Evolutionary conservation across 2,797 vertebrate genomes (phyloP).

Genomic region (Lacerta agilis): DNA sequence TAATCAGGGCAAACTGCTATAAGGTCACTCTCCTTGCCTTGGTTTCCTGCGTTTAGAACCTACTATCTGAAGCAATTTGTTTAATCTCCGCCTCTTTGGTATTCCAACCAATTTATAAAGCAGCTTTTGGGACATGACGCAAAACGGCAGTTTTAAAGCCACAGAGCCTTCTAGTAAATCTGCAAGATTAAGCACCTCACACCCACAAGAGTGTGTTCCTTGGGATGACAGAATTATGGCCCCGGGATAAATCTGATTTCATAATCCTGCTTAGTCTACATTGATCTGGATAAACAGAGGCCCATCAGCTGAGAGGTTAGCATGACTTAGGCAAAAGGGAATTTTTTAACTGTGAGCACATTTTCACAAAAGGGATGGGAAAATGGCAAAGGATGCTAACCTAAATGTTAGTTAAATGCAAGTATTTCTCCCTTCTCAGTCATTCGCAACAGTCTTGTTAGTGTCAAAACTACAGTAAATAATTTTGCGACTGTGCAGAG

Average conservation of each 20-base stretch:
- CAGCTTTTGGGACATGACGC: slow-evolving; percentile 72
- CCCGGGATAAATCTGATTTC: slow-evolving; percentile 69
- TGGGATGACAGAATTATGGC: slow-evolving; percentile 59
- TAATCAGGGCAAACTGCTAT: slow-evolving; percentile 12
- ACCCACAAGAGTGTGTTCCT: slow-evolving; percentile 61
- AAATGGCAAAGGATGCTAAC: slow-evolving; percentile 51
- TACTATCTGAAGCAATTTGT: slow-evolving; percentile 49
- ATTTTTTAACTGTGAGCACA: slow-evolving; percentile 18
- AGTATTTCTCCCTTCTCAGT: slow-evolving; percentile 57
- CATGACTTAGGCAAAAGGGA: slow-evolving; percentile 45
- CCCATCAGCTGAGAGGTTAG: slow-evolving; percentile 43
- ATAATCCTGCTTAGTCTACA: slow-evolving; percentile 74
- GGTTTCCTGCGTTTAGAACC: slow-evolving; percentile 37
- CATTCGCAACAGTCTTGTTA: slow-evolving; percentile 28
- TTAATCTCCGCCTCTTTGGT: slow-evolving; percentile 60
- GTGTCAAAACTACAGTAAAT: not conserved
- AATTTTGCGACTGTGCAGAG: not conserved
- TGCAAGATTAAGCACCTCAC: slow-evolving; percentile 74
- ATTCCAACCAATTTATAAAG: slow-evolving; percentile 60
- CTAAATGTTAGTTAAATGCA: slow-evolving; percentile 19
- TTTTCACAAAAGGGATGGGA: slow-evolving; percentile 49
- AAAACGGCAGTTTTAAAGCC: slow-evolving; percentile 68
- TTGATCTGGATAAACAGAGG: slow-evolving; percentile 70
- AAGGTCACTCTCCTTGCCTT: slow-evolving; percentile 6
- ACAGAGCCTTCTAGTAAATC: slow-evolving; percentile 73